Evolutionary conservation across 2,113 vertebrate genomes (phyloP), one percentile per base, ranked within the genome.

Genomic region (Brachyhypopomus occidentalis): DNA sequence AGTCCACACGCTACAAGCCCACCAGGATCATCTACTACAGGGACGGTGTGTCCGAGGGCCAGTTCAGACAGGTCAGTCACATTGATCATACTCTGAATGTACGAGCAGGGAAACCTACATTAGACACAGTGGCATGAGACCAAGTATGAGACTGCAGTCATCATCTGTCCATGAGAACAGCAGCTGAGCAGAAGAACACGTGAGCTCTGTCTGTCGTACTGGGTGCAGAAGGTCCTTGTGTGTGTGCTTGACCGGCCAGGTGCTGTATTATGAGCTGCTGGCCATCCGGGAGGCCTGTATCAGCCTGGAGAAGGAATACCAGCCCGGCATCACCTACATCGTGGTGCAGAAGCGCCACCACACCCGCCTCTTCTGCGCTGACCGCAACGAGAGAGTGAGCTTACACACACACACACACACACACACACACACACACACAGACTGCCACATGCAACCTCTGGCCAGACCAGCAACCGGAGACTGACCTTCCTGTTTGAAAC

Each of bases 311-410:
- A 99, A 99, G 81, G 98, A 99, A 88, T 99, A 99, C 91, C 98
- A 99, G 92, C 98, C 98, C 23, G 98, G 98, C 90, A 99, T 99
- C 92, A 99, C 98, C 20, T 99, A 99, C 87, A 98, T 99, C 22
- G 98, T 98, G 83, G 98, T 99, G 88, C 98, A 99, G 93, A 99
- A 99, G 90, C 93, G 98, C 80, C 98, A 99, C 91, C 98, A 99
- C n/a, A 99, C 98, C 0, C 96, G 98, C 67, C 89, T 99, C 85
- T 99, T 99, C 93, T 99, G 98, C 87, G 98, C 98, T 38, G 98
- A 99, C 89, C 95, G 97, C 88, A 97, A 97, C 20, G 98, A 99
- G 93, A 96, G 98, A 95, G 98, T 99, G 93, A 96, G 92, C 56
- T 58, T 6, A 64, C 16, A 66, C 38, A 45, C 60, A 77, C 55